Percentiles rank a stretch among this genome's conserved stretches.
phyloP scores from a whole-genome alignment of 2,797 vertebrate genomes.

The Petrocephalus schoutedeni region DNA sequence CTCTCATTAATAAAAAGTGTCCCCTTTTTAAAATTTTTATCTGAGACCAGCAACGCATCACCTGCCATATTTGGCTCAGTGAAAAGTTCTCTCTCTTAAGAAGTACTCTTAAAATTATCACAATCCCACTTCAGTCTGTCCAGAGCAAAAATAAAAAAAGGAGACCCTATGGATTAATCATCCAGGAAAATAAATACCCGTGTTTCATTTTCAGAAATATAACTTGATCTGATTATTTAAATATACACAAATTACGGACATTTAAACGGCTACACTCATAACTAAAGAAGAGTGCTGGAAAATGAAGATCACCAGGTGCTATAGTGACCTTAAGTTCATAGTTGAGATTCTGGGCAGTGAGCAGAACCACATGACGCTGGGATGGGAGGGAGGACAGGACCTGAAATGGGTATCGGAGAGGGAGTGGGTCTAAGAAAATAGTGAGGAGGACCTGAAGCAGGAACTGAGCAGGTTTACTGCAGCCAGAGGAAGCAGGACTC shows the following conservation, averaged over 20 bases:
- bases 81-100: conserved; percentile 18
- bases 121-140: neutral
- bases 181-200: neutral
- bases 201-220: neutral
- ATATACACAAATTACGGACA: neutral
- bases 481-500: neutral
- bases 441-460: neutral
- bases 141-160: neutral
- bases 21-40: conserved; percentile 60
- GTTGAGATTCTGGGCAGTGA: neutral
- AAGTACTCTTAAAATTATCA: conserved; percentile 24
- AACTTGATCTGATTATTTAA: neutral
- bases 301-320: neutral
- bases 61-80: conserved; percentile 17
- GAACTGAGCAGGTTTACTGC: neutral
- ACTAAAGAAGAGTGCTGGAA: neutral
- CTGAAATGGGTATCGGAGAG: neutral
- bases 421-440: neutral
- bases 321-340: neutral
- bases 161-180: neutral
- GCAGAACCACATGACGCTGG: neutral
- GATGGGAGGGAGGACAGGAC: neutral
- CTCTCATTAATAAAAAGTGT: conserved; percentile 44
- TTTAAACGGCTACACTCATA: neutral
- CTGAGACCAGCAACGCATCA: conserved; percentile 29